Evolutionary conservation across 2,888 invertebrate genomes (phyloP).

Genomic region (Zeuzera pyrina): DNA sequence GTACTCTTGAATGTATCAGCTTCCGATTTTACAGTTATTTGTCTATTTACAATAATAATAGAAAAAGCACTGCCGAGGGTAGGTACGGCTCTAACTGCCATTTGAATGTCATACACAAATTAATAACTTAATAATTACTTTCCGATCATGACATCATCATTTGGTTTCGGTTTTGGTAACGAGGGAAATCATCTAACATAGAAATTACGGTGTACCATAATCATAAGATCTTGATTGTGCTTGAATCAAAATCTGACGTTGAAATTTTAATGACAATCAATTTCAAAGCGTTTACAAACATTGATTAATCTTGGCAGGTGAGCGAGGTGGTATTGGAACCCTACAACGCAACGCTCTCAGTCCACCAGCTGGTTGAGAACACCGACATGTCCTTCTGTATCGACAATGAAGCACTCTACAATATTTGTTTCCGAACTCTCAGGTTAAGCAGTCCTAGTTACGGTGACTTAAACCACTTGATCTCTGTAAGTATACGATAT

Average conservation of each 20-base stretch:
- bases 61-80: too few relatives aligned
- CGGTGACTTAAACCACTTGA: slow-evolving; percentile 84
- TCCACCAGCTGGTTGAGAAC: slow-evolving; percentile 83
- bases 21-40: too few relatives aligned
- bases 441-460: slow-evolving; percentile 83
- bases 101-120: too few relatives aligned
- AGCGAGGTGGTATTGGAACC: slow-evolving; percentile 84
- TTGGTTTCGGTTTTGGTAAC: too few relatives aligned
- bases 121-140: too few relatives aligned
- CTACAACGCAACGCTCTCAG: slow-evolving; percentile 84
- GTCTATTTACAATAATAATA: too few relatives aligned
- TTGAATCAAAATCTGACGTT: background rate
- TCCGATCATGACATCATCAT: too few relatives aligned
- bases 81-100: too few relatives aligned
- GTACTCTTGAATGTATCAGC: too few relatives aligned
- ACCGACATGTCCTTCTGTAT: slow-evolving; percentile 85
- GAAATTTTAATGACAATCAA: background rate
- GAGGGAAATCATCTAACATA: too few relatives aligned
- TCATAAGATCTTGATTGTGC: too few relatives aligned
- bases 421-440: slow-evolving; percentile 84
- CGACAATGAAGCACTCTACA: slow-evolving; percentile 86
- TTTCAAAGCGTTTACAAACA: background rate
- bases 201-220: too few relatives aligned
- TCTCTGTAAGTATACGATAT: slow-evolving; percentile 69
- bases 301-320: slow-evolving; percentile 36